phyloP scores from a whole-genome alignment of 2,113 vertebrate genomes.

The Sebastes schlegelii region DNA sequence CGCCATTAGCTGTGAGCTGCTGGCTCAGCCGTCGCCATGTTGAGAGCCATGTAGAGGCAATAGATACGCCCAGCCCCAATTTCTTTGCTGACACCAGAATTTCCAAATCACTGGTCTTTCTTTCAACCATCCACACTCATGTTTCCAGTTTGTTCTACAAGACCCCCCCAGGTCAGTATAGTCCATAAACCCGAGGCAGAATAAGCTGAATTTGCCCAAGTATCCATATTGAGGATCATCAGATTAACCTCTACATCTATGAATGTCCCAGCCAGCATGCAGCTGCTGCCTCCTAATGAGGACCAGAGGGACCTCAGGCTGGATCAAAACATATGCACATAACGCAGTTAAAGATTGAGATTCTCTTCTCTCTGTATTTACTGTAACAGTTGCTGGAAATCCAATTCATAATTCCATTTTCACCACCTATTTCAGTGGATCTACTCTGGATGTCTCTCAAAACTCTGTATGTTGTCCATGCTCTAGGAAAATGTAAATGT shows the following conservation, averaged over 20 bases:
- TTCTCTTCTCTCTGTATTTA: background rate
- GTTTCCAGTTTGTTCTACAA: background rate
- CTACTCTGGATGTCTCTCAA: background rate
- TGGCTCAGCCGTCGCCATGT: too few relatives aligned
- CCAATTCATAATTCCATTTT: background rate
- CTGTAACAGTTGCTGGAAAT: background rate
- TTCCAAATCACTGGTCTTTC: background rate
- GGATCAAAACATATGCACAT: conserved; percentile 16
- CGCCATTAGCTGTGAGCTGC: too few relatives aligned
- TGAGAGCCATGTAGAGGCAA: too few relatives aligned
- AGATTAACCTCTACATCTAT: conserved; percentile 32
- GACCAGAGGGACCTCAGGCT: conserved; percentile 21
- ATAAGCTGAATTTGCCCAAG: background rate
- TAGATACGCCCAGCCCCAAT: background rate
- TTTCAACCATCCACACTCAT: background rate
- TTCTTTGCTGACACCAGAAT: conserved; percentile 4
- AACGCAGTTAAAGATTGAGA: conserved; percentile 10
- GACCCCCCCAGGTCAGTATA: background rate
- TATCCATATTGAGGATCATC: background rate
- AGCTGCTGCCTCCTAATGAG: conserved; percentile 59
- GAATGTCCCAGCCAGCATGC: conserved; percentile 2
- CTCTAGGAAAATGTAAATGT: background rate
- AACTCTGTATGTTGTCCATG: background rate
- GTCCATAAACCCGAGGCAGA: background rate
- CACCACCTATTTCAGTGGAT: background rate